These are phyloP conservation scores for Allygus modestus DNA, from an alignment of 2,888 invertebrate genomes.

Conservation along the genomic window DNA sequence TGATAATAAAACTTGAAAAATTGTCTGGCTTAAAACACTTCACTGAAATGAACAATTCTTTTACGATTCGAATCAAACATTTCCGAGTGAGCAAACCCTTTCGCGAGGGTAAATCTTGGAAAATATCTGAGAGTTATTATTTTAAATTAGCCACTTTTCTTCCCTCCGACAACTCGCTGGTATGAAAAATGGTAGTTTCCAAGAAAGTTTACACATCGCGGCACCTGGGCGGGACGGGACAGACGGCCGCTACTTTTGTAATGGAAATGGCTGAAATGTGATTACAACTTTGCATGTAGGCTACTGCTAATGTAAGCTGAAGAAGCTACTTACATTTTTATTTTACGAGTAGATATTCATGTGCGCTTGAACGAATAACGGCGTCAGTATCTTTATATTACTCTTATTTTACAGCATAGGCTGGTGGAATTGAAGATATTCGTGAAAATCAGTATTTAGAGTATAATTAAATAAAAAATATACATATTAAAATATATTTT, in stretches of 20 bases:
- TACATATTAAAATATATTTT: too few species aligned
- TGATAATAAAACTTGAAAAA: too few species aligned
- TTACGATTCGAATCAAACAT: neutral
- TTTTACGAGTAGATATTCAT: too few species aligned
- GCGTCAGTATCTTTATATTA: too few species aligned
- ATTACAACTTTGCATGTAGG: neutral
- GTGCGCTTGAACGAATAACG: too few species aligned
- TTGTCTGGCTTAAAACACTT: neutral
- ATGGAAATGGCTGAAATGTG: neutral
- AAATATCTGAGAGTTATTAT: slow-evolving; percentile 42
- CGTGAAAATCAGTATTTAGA: too few species aligned
- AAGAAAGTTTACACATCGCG: slow-evolving; percentile 12
- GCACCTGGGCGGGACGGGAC: slow-evolving; percentile 9
- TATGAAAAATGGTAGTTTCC: slow-evolving; percentile 33
- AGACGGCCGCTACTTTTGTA: neutral
- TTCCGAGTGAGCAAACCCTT: slow-evolving; percentile 10
- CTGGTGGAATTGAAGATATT: too few species aligned
- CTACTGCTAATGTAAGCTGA: too few species aligned
- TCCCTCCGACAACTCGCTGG: neutral
- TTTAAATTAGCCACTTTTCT: slow-evolving; percentile 38
- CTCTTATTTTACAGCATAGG: too few species aligned
- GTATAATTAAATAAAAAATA: too few species aligned
- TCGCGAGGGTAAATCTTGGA: slow-evolving; percentile 18
- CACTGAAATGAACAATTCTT: neutral
- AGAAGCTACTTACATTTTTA: too few species aligned